Evolutionary conservation across 2,888 invertebrate genomes (phyloP), one percentile per base, ranked within the genome.

Genomic region (Drosophila imparisetae): DNA sequence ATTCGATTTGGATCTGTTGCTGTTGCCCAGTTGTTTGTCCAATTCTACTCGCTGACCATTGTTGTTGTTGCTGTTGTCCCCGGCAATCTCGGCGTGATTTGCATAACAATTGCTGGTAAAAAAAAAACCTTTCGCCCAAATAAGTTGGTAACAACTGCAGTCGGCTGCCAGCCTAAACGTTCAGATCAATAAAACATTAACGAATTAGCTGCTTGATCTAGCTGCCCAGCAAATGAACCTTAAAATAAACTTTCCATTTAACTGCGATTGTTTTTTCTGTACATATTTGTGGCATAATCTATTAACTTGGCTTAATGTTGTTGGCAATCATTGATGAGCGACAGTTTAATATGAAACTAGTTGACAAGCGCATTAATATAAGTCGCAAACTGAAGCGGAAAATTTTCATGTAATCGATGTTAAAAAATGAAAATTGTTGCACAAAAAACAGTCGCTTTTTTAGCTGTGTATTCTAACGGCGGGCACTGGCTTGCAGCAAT

Each of bases 101-200:
- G 90, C 86, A 86, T 86, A 86, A 86, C 86, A 89, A 88, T 90
- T 90, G 84, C 64, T 76, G 63, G 52, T 79, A 76, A 45, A 24
- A 24, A 24, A 60, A 62, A 71, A 80, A 89, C 88, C 90, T 86
- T 86, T 86, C 90, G 90, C 86, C 88, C 86, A 88, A 45, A 75
- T 80, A 78, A 83, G 71, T 72, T 70, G 80, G 71, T 75, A 67
- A 66, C 63, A 49, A 54, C 59, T 57, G 52, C 66, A 63, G 38
- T 38, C 50, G 11, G 36, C 36, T 36, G n/a, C 11, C 10, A 6
- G 42, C 42, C 11, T 11, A 24, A 54, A 24, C 54, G 5, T 15
- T 27, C 29, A 11, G 54, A 66, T 69, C 79, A 85, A 84, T 84
- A 84, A 84, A 84, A 84, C 72, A 78, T 82, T 66, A 61, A 61